Evolutionary conservation across 1,140 invertebrate genomes (phyloP).

Genomic region (Drosophila trapezifrons): DNA sequence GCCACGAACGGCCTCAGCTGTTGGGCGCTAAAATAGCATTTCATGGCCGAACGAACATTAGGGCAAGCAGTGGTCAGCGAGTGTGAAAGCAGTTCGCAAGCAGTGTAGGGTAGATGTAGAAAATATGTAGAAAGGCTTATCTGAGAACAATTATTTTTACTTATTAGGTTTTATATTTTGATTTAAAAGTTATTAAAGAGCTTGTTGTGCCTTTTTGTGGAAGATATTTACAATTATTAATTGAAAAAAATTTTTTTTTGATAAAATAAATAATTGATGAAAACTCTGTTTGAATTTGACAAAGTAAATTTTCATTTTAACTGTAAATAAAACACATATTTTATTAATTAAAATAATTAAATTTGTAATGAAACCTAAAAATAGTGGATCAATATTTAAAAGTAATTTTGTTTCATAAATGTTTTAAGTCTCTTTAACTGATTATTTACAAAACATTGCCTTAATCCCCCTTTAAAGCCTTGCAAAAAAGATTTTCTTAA

Average conservation of each 20-base stretch:
- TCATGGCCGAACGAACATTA: not conserved
- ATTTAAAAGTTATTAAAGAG: not conserved
- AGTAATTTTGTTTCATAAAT: too few relatives aligned
- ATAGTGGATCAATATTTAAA: too few relatives aligned
- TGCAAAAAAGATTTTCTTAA: not conserved
- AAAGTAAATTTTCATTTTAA: too few relatives aligned
- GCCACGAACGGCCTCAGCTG: constrained; percentile 8
- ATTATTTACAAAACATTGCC: too few relatives aligned
- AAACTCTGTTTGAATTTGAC: too few relatives aligned
- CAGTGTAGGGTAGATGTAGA: constrained; percentile 8
- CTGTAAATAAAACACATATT: too few relatives aligned
- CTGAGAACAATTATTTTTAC: not conserved
- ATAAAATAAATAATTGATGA: too few relatives aligned
- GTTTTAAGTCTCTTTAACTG: too few relatives aligned
- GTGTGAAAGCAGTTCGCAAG: constrained; percentile 19
- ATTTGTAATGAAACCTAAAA: too few relatives aligned
- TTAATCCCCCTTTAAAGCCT: not conserved
- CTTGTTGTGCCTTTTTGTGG: not conserved
- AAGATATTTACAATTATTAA: not conserved
- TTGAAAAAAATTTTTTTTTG: not conserved
- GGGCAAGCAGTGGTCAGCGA: constrained; percentile 46
- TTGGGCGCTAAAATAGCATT: fast-evolving
- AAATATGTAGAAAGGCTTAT: not conserved
- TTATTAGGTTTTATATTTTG: not conserved
- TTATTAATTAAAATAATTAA: too few relatives aligned